Conservation (phyloP, 2,113 vertebrate species). For the Elephas maximus region DNA sequence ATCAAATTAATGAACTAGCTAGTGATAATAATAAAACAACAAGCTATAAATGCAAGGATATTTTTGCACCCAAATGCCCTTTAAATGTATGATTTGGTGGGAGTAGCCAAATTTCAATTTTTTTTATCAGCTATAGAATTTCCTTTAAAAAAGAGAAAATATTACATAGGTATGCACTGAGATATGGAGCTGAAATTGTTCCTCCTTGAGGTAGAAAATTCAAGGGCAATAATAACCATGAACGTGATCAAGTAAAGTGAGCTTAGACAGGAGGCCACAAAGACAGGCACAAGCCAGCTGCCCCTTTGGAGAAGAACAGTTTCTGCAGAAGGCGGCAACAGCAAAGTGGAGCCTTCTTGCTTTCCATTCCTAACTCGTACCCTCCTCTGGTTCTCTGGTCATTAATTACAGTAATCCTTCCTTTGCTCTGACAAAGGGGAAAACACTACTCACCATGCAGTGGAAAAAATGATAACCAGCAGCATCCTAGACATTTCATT, state of each 20-base stretch:
- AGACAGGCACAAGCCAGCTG: not conserved
- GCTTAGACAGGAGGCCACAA: not conserved
- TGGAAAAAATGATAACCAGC: not conserved
- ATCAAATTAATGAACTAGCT: slow-evolving; percentile 69
- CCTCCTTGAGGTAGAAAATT: slow-evolving; percentile 31
- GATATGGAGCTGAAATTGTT: not conserved
- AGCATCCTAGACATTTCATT: slow-evolving; percentile 59
- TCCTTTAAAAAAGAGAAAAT: slow-evolving; percentile 8
- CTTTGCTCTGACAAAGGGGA: not conserved
- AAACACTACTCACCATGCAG: not conserved
- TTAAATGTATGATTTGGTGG: slow-evolving; percentile 28
- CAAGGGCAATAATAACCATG: not conserved
- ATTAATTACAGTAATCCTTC: not conserved
- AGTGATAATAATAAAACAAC: slow-evolving; percentile 62
- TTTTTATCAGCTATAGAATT: not conserved
- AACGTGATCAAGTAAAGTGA: not conserved
- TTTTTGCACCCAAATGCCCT: not conserved
- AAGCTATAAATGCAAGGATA: slow-evolving; percentile 51
- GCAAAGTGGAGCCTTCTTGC: not conserved
- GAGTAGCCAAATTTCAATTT: not conserved
- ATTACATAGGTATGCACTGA: not conserved
- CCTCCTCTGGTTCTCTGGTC: not conserved
- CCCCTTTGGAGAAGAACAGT: not conserved
- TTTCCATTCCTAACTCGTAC: not conserved
- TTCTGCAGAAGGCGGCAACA: not conserved